Evolutionary conservation across 2,113 vertebrate species (phyloP).

Genomic region (Pangasianodon hypophthalmus): DNA sequence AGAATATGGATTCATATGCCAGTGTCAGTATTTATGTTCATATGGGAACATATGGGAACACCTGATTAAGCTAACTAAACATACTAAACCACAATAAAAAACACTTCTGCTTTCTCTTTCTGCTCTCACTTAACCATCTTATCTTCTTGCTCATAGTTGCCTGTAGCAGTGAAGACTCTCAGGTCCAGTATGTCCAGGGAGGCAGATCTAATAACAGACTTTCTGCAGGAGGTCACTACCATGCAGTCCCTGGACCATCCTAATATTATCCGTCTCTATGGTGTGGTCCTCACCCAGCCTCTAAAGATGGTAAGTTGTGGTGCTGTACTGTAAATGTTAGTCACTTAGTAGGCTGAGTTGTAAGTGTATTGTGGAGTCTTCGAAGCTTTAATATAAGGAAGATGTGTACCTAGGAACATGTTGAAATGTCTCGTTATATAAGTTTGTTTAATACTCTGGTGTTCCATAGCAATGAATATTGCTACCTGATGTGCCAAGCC

Average conservation of each 20-base stretch:
- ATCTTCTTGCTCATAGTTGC: slow-evolving; percentile 64
- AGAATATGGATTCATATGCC: neutral
- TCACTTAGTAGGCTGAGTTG: neutral
- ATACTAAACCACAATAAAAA: neutral
- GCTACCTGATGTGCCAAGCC: neutral
- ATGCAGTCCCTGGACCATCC: slow-evolving; percentile 87
- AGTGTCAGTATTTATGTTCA: neutral
- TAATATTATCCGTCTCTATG: slow-evolving; percentile 84
- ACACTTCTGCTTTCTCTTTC: neutral
- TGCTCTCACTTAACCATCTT: neutral
- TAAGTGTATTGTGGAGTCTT: neutral
- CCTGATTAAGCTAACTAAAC: neutral
- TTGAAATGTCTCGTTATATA: neutral
- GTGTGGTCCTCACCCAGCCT: slow-evolving; percentile 83
- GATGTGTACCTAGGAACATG: neutral
- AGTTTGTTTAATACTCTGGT: neutral
- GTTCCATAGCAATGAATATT: neutral
- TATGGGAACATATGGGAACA: neutral
- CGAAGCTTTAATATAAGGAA: neutral
- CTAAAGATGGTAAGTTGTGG: slow-evolving; percentile 82
- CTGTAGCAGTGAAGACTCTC: slow-evolving; percentile 84
- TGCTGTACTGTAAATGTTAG: neutral
- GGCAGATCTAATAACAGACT: slow-evolving; percentile 77
- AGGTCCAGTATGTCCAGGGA: slow-evolving; percentile 69
- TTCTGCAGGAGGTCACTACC: slow-evolving; percentile 83